Evolutionary conservation across 2,797 vertebrate genomes (phyloP).

Genomic region (Fundulus diaphanus): DNA sequence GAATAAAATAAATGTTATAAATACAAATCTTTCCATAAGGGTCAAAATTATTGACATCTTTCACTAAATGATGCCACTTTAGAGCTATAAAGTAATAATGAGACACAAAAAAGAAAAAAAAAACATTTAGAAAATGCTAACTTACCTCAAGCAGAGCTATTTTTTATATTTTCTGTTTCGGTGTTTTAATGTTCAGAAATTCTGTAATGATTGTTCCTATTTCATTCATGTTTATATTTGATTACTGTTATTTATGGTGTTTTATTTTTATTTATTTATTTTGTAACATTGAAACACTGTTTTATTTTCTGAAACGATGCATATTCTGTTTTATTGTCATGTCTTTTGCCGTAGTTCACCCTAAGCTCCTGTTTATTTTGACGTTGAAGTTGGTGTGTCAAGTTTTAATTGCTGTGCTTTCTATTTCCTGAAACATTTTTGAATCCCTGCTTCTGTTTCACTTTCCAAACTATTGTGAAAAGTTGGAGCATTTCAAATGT

Average conservation of each 20-base stretch:
- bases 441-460: background rate
- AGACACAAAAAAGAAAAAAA: background rate
- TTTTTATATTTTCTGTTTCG: background rate
- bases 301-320: background rate
- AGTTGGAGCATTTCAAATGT: background rate
- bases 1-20: background rate
- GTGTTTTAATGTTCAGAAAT: background rate
- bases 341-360: too few species aligned
- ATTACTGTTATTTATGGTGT: too few species aligned
- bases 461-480: background rate
- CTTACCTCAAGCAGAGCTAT: too few species aligned
- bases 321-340: background rate
- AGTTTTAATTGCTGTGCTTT: background rate
- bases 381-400: too few species aligned
- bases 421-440: background rate
- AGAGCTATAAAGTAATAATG: too few species aligned
- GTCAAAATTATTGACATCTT: background rate
- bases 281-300: background rate
- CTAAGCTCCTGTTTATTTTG: background rate
- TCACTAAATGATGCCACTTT: background rate
- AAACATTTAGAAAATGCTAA: background rate
- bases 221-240: background rate
- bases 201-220: background rate
- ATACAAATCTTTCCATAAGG: background rate
- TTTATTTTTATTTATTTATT: background rate